Base-by-base conservation (phyloP, 1,140 invertebrate genomes). In the Plectrocnemia conspersa region DNA sequence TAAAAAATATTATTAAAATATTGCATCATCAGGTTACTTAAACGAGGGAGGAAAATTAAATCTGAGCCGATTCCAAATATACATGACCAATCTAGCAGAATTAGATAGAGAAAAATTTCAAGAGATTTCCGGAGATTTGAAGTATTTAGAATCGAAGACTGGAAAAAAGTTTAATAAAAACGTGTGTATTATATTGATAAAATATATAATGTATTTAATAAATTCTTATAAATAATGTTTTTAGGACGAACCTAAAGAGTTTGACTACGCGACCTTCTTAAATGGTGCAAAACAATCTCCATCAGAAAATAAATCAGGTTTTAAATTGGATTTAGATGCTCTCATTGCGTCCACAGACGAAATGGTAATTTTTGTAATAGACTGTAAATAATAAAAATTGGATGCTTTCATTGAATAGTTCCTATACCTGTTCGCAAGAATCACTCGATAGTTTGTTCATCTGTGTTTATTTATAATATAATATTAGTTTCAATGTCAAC, bases 11-110 rank as follows among this genome's bases (percentile, higher is more conserved):
- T 29, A 29, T 29, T 29, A 29, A 29, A 9, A 29, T 29, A 7
- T 29, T 29, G 27, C 27, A 44, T 59, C 63, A 75, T 54, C 45
- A 89, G 89, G 91, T 10, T 97, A 98, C 66, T 85, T 98, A 42
- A 97, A 98, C 72, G 91, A 97, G 72, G 74, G 77, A 5, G 95
- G 95, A 3, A 81, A 79, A 40, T 72, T 98, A 25, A 91, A 96
- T 69, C 72, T 98, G 45, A 65, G 67, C 13, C 78, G 93, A 47
- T 93, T 98, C 76, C 85, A 96, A 71, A 83, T 81, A 63, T 97
- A 92, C 67, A 81, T 98, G 76, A 77, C 81, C 54, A 84, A 83
- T 56, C 70, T 95, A 6, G 76, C 83, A 25, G 75, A 84, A 64
- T 82, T 89, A 66, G 95, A 98, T 68, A 69, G 85, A 52, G 83